These are phyloP conservation scores for Auanema sp. DNA, from an alignment of 2,888 invertebrate genomes.

Conservation along the genomic window DNA sequence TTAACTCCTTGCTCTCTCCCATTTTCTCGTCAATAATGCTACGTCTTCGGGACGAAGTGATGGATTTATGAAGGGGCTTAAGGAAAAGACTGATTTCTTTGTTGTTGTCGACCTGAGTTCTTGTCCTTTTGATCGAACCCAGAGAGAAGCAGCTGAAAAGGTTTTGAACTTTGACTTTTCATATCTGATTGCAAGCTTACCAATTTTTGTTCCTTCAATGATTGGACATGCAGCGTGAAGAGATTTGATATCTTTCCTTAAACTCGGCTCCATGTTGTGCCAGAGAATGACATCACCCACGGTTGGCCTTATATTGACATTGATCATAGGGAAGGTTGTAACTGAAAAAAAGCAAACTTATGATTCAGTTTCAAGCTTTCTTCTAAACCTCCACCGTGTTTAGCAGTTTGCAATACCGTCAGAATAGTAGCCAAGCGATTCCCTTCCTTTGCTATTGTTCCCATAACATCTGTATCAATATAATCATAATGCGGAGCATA, in stretches of 20 bases:
- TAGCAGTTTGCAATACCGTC: constrained; percentile 15
- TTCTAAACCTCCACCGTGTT: constrained; percentile 20
- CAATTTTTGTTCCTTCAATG: constrained; percentile 19
- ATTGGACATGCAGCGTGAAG: constrained; percentile 22
- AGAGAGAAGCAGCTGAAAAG: constrained; percentile 16
- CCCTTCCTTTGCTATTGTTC: constrained; percentile 11
- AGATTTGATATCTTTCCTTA: constrained; percentile 7
- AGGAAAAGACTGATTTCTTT: too few relatives aligned
- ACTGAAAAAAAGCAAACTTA: constrained; percentile 8
- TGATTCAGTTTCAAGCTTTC: neutral
- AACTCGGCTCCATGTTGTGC: constrained; percentile 9
- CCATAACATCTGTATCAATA: neutral
- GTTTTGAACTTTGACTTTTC: neutral
- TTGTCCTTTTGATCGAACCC: constrained; percentile 15
- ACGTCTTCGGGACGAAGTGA: too few relatives aligned
- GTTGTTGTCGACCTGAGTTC: constrained; percentile 7
- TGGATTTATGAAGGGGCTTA: too few relatives aligned
- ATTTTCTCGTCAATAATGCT: too few relatives aligned
- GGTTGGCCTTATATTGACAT: constrained; percentile 14
- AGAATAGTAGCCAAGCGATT: constrained; percentile 17
- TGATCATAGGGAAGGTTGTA: constrained; percentile 15
- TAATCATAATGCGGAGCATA: constrained; percentile 22
- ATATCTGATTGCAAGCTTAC: constrained; percentile 5
- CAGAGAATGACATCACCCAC: constrained; percentile 18
- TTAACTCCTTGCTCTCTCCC: too few relatives aligned